Conservation (phyloP, 2,888 invertebrate species). For the Athalia circularis region DNA sequence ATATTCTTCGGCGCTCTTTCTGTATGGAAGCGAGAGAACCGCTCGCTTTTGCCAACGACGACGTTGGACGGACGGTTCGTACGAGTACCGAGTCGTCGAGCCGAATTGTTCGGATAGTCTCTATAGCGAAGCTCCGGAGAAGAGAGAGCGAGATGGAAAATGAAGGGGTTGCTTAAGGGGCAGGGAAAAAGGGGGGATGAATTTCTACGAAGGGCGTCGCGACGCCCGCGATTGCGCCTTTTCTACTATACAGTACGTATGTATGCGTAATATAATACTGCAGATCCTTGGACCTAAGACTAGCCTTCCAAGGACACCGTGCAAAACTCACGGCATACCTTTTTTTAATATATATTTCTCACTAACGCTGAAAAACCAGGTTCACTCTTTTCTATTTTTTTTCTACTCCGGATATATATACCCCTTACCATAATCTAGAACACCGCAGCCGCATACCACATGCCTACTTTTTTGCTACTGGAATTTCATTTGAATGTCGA, state of each 20-base stretch:
- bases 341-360: neutral
- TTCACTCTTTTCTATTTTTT: neutral
- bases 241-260: neutral
- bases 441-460: conserved; percentile 31
- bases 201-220: conserved; percentile 2
- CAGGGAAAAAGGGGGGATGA: neutral
- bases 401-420: conserved; percentile 3
- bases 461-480: conserved; percentile 24
- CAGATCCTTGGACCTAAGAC: neutral
- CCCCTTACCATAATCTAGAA: conserved; percentile 35
- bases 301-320: neutral
- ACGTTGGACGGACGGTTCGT: conserved; percentile 50
- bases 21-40: neutral
- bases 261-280: too few species aligned
- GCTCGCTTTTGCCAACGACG: conserved; percentile 39
- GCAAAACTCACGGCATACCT: too few species aligned
- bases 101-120: conserved; percentile 53
- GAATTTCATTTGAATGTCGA: conserved; percentile 47
- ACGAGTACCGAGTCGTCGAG: conserved; percentile 30
- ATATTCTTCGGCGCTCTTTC: too few species aligned
- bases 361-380: neutral
- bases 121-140: neutral
- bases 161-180: conserved; percentile 1
- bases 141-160: neutral
- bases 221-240: neutral